Evolutionary conservation across 2,113 vertebrate genomes (phyloP).

Genomic region (Turnix velox): DNA sequence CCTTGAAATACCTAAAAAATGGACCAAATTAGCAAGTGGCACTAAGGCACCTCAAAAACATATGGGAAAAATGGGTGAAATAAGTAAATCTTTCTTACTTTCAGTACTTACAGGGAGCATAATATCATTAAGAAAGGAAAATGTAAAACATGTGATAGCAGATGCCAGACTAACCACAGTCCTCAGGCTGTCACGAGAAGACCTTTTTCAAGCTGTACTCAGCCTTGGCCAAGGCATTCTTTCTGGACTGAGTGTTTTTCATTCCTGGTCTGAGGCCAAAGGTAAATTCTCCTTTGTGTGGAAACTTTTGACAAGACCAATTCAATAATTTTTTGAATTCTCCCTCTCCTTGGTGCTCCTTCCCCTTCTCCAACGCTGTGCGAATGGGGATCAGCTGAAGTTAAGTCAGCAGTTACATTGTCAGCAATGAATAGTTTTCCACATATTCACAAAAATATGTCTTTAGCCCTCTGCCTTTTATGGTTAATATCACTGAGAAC

Average conservation of each 20-base stretch:
- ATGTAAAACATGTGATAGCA: constrained; percentile 38
- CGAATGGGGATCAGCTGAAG: background rate
- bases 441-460: background rate
- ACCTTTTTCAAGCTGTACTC: background rate
- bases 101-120: background rate
- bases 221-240: background rate
- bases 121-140: constrained; percentile 48
- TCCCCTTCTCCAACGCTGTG: background rate
- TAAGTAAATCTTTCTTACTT: background rate
- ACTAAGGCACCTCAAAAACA: background rate
- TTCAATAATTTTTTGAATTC: background rate
- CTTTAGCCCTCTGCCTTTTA: background rate
- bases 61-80: background rate
- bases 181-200: constrained; percentile 16
- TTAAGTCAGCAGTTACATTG: background rate
- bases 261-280: constrained; percentile 37
- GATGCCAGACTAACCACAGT: constrained; percentile 43
- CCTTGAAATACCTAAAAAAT: background rate
- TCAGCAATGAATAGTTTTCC: background rate
- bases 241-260: background rate
- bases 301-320: background rate
- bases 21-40: background rate
- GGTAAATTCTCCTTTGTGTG: constrained; percentile 5
- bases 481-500: background rate
- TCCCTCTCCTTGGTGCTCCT: background rate